Percentiles rank a stretch among this genome's conserved stretches.
Conservation (phyloP, 1,140 invertebrate genomes). For the Zaprionus davidi region DNA sequence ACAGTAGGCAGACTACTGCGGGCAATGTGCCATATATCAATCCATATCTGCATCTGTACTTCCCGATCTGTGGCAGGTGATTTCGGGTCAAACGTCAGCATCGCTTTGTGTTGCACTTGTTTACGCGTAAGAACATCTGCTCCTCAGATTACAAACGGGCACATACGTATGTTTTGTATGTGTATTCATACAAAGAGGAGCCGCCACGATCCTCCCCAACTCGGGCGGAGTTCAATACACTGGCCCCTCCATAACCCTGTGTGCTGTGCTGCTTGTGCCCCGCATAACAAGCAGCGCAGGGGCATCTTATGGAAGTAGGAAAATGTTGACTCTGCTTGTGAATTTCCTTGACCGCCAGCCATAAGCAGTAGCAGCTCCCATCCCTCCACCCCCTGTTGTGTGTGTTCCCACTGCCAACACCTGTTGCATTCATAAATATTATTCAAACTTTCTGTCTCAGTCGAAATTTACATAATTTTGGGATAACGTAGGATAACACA, state of each 20-base stretch:
- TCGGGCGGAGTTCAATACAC: slow-evolving; percentile 39
- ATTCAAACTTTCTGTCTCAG: slow-evolving; percentile 15
- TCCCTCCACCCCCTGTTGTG: neutral
- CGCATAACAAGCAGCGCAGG: slow-evolving; percentile 37
- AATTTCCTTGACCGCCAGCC: slow-evolving; percentile 43
- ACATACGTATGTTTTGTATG: neutral
- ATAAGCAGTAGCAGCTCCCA: slow-evolving; percentile 10
- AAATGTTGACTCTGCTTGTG: slow-evolving; percentile 20
- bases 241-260: slow-evolving; percentile 12
- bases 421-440: slow-evolving; percentile 76
- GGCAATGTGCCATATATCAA: slow-evolving; percentile 60
- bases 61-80: slow-evolving; percentile 61
- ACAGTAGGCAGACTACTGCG: neutral
- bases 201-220: slow-evolving; percentile 23
- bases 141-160: slow-evolving; percentile 58
- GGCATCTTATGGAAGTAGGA: slow-evolving; percentile 16
- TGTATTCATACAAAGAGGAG: slow-evolving; percentile 14
- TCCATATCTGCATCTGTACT: slow-evolving; percentile 47
- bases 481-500: slow-evolving; percentile 50
- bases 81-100: slow-evolving; percentile 64
- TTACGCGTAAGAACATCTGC: slow-evolving; percentile 61
- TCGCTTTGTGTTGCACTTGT: slow-evolving; percentile 32
- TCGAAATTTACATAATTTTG: slow-evolving; percentile 72
- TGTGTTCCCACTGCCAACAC: slow-evolving; percentile 49
- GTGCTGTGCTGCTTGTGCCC: neutral